Evolutionary conservation across 2,888 invertebrate genomes (phyloP).

Genomic region (Subacronicta megacephala): DNA sequence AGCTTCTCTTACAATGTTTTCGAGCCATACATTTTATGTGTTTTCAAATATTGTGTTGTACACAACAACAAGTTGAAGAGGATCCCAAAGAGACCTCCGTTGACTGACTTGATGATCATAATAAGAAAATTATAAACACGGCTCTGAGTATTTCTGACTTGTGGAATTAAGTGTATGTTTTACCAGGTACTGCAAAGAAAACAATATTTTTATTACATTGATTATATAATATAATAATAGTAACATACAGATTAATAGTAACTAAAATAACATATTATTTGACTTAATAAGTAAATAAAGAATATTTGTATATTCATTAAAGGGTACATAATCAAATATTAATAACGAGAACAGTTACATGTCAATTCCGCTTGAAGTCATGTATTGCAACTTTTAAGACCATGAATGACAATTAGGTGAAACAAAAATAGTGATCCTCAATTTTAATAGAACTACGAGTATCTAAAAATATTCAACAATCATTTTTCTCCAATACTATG

Average conservation of each 20-base stretch:
- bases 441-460: slow-evolving; percentile 10
- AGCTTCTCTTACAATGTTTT: too few species aligned
- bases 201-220: slow-evolving; percentile 49
- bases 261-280: slow-evolving; percentile 56
- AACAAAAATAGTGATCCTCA: slow-evolving; percentile 1
- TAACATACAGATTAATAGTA: slow-evolving; percentile 60
- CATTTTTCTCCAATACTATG: too few species aligned
- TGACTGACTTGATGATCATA: too few species aligned
- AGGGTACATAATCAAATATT: slow-evolving; percentile 37
- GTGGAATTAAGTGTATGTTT: too few species aligned
- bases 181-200: slow-evolving; percentile 27
- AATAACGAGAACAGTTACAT: slow-evolving; percentile 25
- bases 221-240: slow-evolving; percentile 56
- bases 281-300: slow-evolving; percentile 48
- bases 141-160: too few species aligned
- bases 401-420: too few species aligned
- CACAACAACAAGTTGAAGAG: too few species aligned
- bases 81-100: too few species aligned
- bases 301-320: slow-evolving; percentile 47
- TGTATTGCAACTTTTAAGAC: slow-evolving; percentile 5
- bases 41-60: too few species aligned
- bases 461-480: background rate
- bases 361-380: slow-evolving; percentile 24
- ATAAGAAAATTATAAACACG: too few species aligned
- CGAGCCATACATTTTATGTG: too few species aligned